Evolutionary conservation across 1,140 invertebrate species (phyloP), one percentile per base, ranked within the genome.

Genomic region (Drosophila erecta): DNA sequence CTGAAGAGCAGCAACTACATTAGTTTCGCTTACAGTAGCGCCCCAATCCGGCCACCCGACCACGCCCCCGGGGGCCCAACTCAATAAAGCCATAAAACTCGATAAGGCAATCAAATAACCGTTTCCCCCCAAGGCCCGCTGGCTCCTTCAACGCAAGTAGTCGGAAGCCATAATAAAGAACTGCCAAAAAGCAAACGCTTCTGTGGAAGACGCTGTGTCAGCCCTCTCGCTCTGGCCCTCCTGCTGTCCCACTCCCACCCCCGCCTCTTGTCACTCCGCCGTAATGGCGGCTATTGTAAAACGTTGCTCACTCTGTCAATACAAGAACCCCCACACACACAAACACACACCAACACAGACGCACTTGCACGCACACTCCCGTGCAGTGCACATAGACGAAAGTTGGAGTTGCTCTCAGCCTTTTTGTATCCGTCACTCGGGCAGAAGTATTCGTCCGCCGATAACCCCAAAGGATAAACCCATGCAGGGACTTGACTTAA

Each of bases 11-110:
- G 77, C 59, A 86, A 86, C 67, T 86, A 77, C 77, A 64, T 81
- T 81, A 81, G 71, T 74, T 74, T 74, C 71, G 70, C 61, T 73
- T 78, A 75, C 71, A 57, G 44, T 72, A 60, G 50, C 70, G 55
- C 47, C 65, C 20, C 64, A 15, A 46, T 8, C 41, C 41, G 41
- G 15, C 41, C 41, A 14, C 38, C 30, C n/a, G 20, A 64, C 73
- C 74, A 81, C 79, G 74, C 79, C 78, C 59, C 61, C 76, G 4
- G 76, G 76, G 57, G 79, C 69, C 41, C 71, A 85, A 59, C 74
- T 75, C 78, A 78, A 85, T 86, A 81, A 86, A 86, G 81, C 81
- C 81, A 86, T 86, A 81, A 86, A 85, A 85, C 79, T 77, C 78
- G 74, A 86, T 86, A 78, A 81, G 78, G 78, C 81, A 78, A 85